Base-by-base conservation (phyloP, 2,113 vertebrate genomes). In the Okapia johnstoni region DNA sequence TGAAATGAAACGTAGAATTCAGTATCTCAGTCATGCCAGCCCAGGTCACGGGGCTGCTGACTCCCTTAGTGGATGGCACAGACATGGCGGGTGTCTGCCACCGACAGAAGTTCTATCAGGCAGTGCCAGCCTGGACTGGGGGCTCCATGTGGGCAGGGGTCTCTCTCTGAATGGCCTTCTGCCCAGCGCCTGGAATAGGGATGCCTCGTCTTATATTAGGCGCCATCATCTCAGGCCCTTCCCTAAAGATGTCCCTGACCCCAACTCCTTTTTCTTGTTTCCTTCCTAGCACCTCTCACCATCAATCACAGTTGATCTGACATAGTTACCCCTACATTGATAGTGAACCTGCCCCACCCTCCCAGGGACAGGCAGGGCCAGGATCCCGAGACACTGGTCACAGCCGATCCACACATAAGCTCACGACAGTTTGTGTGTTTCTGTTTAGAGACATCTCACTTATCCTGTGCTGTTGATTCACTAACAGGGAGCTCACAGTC, bases 271-370 rank as follows among this genome's bases (percentile, higher is more conserved):
- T 55, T 36, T 1, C 81, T 54, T 26, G n/a, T 61, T 15, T 60
- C 92, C 36, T 40, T 48, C 61, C 61, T 43, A 48, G 57, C 23
- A 73, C n/a, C 7, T 36, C 9, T 30, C 61, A 4, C 26, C 48
- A 1, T 16, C 83, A 19, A 1, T 19, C 10, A 15, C 77, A 36
- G 25, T 12, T 1, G 5, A 8, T 19, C 5, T 0, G 1, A 16
- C 7, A 30, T 1, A 50, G 43, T 40, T 19, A 0, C 52, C 15
- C 2, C 0, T 2, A 58, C 50, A 11, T 52, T 7, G 17, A 28
- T 14, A 8, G 30, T 1, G 2, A 3, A 11, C 0, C 48, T 21
- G 77, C 23, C 40, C 25, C 43, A 1, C 12, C 1, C 5, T 43
- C 26, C 16, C 2, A 16, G 17, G 86, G 86, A 14, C 6, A 30